Base-by-base conservation (phyloP, 2,888 invertebrate species). In the Idaea aversata region DNA sequence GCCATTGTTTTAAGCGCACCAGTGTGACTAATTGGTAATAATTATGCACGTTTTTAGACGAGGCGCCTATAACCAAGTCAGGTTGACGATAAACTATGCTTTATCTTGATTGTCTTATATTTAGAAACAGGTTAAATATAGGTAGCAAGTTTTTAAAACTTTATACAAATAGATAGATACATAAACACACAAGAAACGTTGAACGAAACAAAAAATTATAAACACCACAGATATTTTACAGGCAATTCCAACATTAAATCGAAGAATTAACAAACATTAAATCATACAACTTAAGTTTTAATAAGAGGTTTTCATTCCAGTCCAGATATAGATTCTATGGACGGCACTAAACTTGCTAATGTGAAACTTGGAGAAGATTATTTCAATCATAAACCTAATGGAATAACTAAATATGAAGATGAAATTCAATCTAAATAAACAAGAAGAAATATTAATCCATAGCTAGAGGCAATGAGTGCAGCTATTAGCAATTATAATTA, bases 21-120 rank as follows among this genome's bases (percentile, higher is more conserved):
- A 65, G 66, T 72, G 70, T 69, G 63, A 72, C 72, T 72, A 72
- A 72, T 71, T 66, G 63, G 16, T 61, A 61, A 64, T 67, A 65
- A 68, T 67, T 65, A 70, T 59, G 47, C 47, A 13, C 13, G n/a
- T 68, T 62, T 68, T 67, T 47, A 47, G 47, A 5, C 5, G 47
- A 47, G 47, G 47, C 47, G 47, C 47, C 47, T 47, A 47, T 3
- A 47, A 47, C 47, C 47, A 47, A 6, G 47, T 47, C 47, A 47
- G 47, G 7, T 47, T 47, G 47, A 47, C 47, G 47, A 47, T 47
- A 47, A 47, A 47, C 10, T 47, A 47, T 47, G 10, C 47, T 47
- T 47, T 47, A 47, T 47, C 47, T 6, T 47, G 47, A 47, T 47
- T 0, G 7, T 47, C 10, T 47, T 47, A 47, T 47, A 47, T 47